phyloP scores from a whole-genome alignment of 1,140 invertebrate genomes.

The Whitmania pigra region DNA sequence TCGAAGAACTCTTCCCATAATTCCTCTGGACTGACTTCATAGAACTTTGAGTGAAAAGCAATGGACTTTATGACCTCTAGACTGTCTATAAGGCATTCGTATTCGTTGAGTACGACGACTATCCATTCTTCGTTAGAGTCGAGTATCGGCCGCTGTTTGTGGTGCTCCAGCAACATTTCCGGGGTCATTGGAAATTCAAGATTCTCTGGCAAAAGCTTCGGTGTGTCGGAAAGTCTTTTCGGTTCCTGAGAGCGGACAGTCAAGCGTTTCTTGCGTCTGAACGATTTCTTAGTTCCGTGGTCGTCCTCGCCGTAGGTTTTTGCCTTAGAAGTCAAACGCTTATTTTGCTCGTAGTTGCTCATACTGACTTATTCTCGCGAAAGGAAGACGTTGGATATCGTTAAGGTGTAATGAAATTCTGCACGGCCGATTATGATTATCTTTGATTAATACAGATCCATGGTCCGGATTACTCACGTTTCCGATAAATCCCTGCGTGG shows the following conservation, averaged over 20 bases:
- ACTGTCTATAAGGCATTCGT: slow-evolving; percentile 24
- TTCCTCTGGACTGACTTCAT: slow-evolving; percentile 23
- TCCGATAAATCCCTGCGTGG: too few relatives aligned
- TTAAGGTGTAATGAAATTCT: too few relatives aligned
- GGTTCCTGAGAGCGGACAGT: not conserved
- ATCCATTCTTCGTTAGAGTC: slow-evolving; percentile 24
- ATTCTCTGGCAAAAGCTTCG: slow-evolving; percentile 3
- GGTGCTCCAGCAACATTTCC: slow-evolving; percentile 24
- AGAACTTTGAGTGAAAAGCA: slow-evolving; percentile 26
- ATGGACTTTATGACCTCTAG: slow-evolving; percentile 22
- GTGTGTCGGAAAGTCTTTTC: not conserved
- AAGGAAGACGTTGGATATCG: too few relatives aligned
- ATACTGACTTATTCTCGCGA: too few relatives aligned
- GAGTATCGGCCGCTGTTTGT: slow-evolving; percentile 23
- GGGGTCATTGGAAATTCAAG: slow-evolving; percentile 22
- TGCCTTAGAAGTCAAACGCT: too few relatives aligned
- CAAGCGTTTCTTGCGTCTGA: too few relatives aligned
- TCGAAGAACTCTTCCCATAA: slow-evolving; percentile 27
- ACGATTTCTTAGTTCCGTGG: too few relatives aligned
- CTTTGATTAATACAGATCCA: too few relatives aligned
- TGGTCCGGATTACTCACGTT: too few relatives aligned
- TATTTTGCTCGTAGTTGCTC: too few relatives aligned
- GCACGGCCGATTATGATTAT: too few relatives aligned
- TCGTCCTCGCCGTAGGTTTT: too few relatives aligned
- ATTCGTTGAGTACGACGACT: slow-evolving; percentile 24